Base-by-base conservation (phyloP, 2,888 invertebrate genomes). In the Drosophila kokeensis region DNA sequence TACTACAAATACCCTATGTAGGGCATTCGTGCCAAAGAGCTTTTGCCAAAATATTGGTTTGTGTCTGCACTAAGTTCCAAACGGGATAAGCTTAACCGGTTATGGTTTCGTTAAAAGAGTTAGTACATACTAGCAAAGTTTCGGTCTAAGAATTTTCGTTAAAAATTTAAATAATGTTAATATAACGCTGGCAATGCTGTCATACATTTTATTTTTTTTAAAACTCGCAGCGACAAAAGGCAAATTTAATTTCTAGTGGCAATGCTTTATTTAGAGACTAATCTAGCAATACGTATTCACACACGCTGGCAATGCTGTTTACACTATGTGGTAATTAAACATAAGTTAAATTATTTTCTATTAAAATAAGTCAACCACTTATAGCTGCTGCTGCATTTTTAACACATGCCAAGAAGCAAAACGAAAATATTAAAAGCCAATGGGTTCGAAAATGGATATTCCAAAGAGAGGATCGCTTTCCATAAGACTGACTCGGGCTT, bases 21-120 rank as follows among this genome's bases (percentile, higher is more conserved):
- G 7, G 8, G 29, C 1, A 34, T 11, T 27, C 6, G 24, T 18
- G 21, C 24, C 27, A 0, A 4, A 21, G 13, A 38, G 38, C 7
- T 18, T 13, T 32, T n/a, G 13, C 3, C 24, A 64, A 11, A 3
- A 27, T 6, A 3, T 11, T 36, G 66, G 66, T 65, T 65, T 30
- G 66, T 66, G 66, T 36, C 66, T 3, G 2, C 13, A 11, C 65
- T 66, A 66, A 42, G 36, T 53, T 45, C 42, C n/a, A 55, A 55
- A 38, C 18, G 27, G 15, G 4, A 21, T 53, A n/a, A 38, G 27
- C 27, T 38, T 30, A 65, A 36, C 65, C 66, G 42, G 66, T 42
- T 66, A 42, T 3, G 5, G 40, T n/a, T 66, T 42, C 66, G 66
- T 65, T 18, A 36, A 65, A 66, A 66, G 42, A 27, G 18, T 49